Percentiles rank a stretch among this genome's conserved stretches.
Evolutionary conservation across 2,888 invertebrate genomes (phyloP).

Genomic region (Synergus laeviventris): DNA sequence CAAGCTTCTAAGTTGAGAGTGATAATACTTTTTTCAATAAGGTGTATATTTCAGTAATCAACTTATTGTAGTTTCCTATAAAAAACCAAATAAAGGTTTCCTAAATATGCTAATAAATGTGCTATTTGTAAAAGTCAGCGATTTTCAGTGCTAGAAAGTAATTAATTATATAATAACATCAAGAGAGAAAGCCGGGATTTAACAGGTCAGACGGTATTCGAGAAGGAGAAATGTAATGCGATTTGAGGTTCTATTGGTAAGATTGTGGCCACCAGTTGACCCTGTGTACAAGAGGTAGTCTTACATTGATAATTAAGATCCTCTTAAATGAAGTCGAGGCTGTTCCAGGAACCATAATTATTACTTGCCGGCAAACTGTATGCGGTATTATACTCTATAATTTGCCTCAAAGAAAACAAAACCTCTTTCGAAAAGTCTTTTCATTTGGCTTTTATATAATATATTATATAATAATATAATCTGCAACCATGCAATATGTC

Average conservation of each 20-base stretch:
- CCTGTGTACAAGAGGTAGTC: background rate
- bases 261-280: slow-evolving; percentile 55
- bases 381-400: background rate
- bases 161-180: background rate
- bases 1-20: background rate
- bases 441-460: too few relatives aligned
- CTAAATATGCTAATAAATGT: too few relatives aligned
- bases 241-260: slow-evolving; percentile 59
- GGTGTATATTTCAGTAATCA: background rate
- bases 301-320: background rate
- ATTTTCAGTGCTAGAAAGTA: background rate
- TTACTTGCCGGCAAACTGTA: background rate
- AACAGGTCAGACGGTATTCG: background rate
- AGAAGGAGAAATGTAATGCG: slow-evolving; percentile 49
- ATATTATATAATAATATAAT: too few relatives aligned
- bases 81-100: too few relatives aligned
- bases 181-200: background rate
- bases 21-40: background rate
- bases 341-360: background rate
- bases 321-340: background rate
- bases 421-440: background rate
- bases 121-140: too few relatives aligned
- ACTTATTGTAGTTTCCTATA: background rate
- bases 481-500: background rate
- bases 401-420: background rate